These are phyloP conservation scores for Sitobion miscanthi DNA, from an alignment of 1,140 invertebrate species.

Conservation along the genomic window DNA sequence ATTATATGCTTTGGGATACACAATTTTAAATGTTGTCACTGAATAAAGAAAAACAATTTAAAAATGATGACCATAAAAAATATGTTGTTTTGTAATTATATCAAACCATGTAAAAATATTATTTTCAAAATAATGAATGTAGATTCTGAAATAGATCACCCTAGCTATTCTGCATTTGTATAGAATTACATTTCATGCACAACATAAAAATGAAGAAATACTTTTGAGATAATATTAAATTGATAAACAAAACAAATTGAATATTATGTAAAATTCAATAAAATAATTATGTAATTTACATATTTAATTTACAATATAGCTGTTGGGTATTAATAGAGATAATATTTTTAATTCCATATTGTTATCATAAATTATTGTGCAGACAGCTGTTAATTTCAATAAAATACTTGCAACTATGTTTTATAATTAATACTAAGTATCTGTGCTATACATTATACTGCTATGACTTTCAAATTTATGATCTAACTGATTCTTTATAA, in stretches of 20 bases:
- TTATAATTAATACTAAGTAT: background rate
- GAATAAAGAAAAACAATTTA: background rate
- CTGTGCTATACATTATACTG: background rate
- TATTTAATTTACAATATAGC: background rate
- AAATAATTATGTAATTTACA: background rate
- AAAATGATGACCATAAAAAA: background rate
- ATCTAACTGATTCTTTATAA: background rate
- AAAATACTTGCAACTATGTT: background rate
- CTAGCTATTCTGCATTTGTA: background rate
- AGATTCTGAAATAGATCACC: background rate
- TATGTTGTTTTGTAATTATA: background rate
- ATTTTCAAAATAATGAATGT: background rate
- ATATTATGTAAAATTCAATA: background rate
- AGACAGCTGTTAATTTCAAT: background rate
- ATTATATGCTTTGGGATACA: background rate
- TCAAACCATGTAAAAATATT: background rate
- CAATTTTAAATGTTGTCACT: background rate
- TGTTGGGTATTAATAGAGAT: background rate
- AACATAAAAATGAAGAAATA: background rate
- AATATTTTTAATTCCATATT: background rate
- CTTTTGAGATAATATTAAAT: background rate
- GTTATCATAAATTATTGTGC: background rate
- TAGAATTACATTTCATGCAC: background rate
- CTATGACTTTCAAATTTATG: background rate
- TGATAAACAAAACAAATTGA: background rate